Base-by-base conservation (phyloP, 2,888 invertebrate genomes). In the Pyrgus malvae region DNA sequence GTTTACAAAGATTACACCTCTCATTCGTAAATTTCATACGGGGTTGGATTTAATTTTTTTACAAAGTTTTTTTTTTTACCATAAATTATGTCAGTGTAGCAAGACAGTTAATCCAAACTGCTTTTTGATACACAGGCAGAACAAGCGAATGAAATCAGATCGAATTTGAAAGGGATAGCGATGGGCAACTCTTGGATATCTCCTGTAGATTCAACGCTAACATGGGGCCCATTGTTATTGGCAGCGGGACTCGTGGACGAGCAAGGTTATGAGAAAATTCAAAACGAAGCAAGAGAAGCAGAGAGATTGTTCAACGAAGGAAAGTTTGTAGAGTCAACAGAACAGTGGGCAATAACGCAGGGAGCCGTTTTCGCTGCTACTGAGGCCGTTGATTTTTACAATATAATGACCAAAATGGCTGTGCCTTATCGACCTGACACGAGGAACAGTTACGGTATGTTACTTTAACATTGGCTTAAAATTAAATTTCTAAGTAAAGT, bases 131-230 rank as follows among this genome's bases (percentile, higher is more conserved):
- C n/a, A 4, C 69, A 95, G 93, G 94, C 93, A n/a, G 92, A 95
- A 65, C 71, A 91, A 60, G 78, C 79, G 0, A 92, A 92, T 0
- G 88, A 91, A 27, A 91, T 96, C 19, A 81, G 86, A 40, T 93
- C 94, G 31, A 95, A 95, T 65, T 90, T 98, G 45, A 90, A 91
- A 67, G 97, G 97, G 0, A 92, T 98, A 16, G 95, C 93, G 0
- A 91, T 98, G 77, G 97, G 97, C 1, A 97, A 97, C 78, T 93
- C 97, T 0, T 98, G 97, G 97, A 95, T 97, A 59, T 95, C 95
- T 1, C 97, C 97, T 0, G 92, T 97, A 46, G 97, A 97, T 72
- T 94, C 95, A 0, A 95, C 96, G 0, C 80, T 95, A 25, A 94
- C 95, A 0, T 98, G 97, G 97, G 96, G 94, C 0, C 95, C 95